phyloP scores from a whole-genome alignment of 2,888 invertebrate genomes.

The Dryococelus australis region DNA sequence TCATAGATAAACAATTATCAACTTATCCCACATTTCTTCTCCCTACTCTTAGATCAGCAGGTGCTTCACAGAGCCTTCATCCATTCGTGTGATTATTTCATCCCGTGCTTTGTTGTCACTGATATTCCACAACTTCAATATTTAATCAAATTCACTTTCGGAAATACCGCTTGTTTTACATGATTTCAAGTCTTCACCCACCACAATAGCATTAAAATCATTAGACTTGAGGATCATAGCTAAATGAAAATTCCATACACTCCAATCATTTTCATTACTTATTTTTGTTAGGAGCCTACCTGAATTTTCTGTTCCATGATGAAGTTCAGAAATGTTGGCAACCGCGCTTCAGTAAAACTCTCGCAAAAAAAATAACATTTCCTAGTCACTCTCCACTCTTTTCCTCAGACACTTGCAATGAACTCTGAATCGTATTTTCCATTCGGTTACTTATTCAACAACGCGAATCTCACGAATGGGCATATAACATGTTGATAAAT shows the following conservation, averaged over 20 bases:
- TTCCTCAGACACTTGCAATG: no score
- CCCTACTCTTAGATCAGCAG: neutral
- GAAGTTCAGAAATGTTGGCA: no score
- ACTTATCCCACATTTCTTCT: no score
- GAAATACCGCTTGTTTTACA: neutral
- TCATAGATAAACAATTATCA: neutral
- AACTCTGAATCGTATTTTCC: no score
- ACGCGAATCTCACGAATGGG: no score
- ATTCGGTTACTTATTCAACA: no score
- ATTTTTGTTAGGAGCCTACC: no score
- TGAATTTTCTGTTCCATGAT: no score
- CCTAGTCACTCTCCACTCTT: no score
- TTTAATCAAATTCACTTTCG: neutral
- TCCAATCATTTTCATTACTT: neutral
- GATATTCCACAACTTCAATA: neutral
- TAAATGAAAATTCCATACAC: neutral
- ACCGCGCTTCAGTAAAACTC: no score
- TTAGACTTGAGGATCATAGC: neutral
- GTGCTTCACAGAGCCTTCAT: neutral
- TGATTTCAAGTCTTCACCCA: neutral
- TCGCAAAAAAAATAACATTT: no score
- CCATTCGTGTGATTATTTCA: neutral
- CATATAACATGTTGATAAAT: no score
- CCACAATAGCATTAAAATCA: neutral
- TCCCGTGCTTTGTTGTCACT: neutral